Evolutionary conservation across 1,140 invertebrate species (phyloP), one percentile per base, ranked within the genome.

Genomic region (Paramacrobiotus metropolitanus): DNA sequence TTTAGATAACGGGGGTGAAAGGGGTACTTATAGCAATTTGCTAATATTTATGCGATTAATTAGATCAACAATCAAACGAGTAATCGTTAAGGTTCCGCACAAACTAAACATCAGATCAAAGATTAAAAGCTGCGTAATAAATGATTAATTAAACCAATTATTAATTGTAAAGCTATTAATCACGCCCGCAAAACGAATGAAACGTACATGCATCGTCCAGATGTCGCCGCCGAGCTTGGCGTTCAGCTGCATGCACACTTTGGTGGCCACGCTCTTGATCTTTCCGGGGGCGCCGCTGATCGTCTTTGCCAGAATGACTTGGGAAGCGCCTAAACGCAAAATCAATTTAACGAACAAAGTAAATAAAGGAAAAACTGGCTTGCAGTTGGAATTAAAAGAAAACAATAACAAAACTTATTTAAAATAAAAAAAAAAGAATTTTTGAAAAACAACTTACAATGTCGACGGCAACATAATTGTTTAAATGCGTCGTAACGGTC

Each of bases 251-350:
- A 40, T 40, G 34, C 4, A 4, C 34, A 40, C 34, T n/a, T 40
- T 40, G 34, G 34, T 40, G 4, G 34, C 34, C 34, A 40, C 34
- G n/a, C 34, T 40, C 34, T 9, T 40, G 18, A 40, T 9, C 9
- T 40, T 40, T n/a, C n/a, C n/a, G 34, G 9, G 9, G 9, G 34
- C 9, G 9, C n/a, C 75, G 2, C 59, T n/a, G 34, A 40, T 40
- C 9, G 34, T 40, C 34, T 40, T 40, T 9, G 34, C 9, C n/a
- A 40, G 34, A n/a, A 40, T n/a, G n/a, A 40, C 34, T n/a, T 40
- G 34, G 9, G 34, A 9, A n/a, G 34, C 9, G n/a, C 34, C 34
- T 40, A n/a, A 40, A 40, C 34, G 34, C 9, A 40, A 9, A 40
- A n/a, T 40, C 34, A 40, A 44, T n/a, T 44, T 60, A n/a, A n/a